Evolutionary conservation across 2,797 vertebrate genomes (phyloP).

Genomic region (Fundulus diaphanus): DNA sequence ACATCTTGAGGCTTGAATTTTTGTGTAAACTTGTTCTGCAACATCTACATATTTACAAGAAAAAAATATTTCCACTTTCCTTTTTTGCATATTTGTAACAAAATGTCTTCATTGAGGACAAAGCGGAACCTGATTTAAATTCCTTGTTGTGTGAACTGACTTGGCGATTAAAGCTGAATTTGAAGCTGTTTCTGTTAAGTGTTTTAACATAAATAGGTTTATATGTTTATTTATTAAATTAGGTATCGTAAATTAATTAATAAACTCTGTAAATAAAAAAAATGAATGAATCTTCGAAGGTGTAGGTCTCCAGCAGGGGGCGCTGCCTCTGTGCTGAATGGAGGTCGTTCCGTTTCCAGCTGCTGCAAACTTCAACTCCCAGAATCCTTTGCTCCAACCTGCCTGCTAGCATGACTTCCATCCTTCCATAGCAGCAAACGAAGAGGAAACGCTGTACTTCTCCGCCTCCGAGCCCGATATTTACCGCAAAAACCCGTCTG

Average conservation of each 20-base stretch:
- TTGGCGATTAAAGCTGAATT: too few species aligned
- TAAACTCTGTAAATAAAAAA: neutral
- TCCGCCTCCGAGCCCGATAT: neutral
- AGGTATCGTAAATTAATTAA: neutral
- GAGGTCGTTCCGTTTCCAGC: neutral
- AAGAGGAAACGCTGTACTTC: constrained; percentile 33
- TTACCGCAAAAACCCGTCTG: neutral
- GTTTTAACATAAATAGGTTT: too few species aligned
- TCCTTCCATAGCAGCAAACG: constrained; percentile 6
- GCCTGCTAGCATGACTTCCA: neutral
- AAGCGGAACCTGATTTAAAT: too few species aligned
- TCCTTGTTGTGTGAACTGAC: too few species aligned
- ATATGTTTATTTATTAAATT: too few species aligned
- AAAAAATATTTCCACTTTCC: too few species aligned
- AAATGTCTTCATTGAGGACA: too few species aligned
- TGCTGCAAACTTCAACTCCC: constrained; percentile 40
- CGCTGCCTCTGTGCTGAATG: neutral
- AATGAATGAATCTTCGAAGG: neutral
- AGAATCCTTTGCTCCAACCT: constrained; percentile 23
- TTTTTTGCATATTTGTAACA: too few species aligned
- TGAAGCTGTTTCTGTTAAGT: too few species aligned
- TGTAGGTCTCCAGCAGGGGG: neutral
- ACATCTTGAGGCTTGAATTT: too few species aligned
- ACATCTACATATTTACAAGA: too few species aligned
- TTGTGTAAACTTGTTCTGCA: too few species aligned